Conservation (phyloP, 2,888 invertebrate genomes). For the Metalampra italica region DNA sequence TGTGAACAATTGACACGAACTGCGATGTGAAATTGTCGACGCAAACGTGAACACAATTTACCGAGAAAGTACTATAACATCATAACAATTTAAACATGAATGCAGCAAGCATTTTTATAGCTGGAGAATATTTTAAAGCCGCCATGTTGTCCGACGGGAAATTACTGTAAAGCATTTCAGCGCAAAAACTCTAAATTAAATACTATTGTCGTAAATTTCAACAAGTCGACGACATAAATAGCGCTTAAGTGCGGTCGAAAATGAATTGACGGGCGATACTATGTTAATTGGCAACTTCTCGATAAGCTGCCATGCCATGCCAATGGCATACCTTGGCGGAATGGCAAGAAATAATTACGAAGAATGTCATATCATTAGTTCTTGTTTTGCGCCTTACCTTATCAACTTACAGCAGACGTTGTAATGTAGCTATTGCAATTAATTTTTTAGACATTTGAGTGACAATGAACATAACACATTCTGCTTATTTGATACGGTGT, state of each 20-base stretch:
- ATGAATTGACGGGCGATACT: constrained; percentile 32
- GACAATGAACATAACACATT: too few species aligned
- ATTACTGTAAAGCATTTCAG: neutral
- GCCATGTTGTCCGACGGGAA: neutral
- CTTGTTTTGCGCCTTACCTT: constrained; percentile 34
- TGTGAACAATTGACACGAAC: too few species aligned
- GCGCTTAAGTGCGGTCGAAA: constrained; percentile 22
- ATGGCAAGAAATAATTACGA: constrained; percentile 40
- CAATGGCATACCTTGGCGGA: constrained; percentile 11
- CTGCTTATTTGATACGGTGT: too few species aligned
- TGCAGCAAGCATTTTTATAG: neutral
- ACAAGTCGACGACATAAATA: too few species aligned
- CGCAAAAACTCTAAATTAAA: neutral
- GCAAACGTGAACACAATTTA: neutral
- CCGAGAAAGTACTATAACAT: neutral
- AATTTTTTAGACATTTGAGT: too few species aligned
- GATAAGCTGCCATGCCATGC: constrained; percentile 22
- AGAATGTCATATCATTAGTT: constrained; percentile 40
- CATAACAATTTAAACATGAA: neutral
- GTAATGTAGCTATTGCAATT: constrained; percentile 12
- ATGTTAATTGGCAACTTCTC: constrained; percentile 37
- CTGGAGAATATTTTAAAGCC: neutral
- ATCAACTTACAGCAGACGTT: constrained; percentile 27
- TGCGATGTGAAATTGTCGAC: too few species aligned
- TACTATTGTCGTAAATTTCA: neutral